Evolutionary conservation across 2,888 invertebrate species (phyloP).

Genomic region (Meghimatium bilineatum): DNA sequence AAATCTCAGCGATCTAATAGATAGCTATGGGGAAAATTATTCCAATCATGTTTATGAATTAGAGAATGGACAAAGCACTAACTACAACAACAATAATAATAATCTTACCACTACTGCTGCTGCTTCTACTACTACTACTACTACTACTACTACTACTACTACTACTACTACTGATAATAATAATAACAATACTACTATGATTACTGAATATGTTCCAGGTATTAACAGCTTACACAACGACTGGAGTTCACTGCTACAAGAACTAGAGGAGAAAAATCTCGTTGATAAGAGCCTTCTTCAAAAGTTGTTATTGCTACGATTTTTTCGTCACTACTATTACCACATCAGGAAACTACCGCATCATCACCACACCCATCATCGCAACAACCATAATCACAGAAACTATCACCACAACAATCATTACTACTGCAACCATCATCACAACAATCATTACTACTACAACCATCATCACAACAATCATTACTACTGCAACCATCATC

Average conservation of each 20-base stretch:
- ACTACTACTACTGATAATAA: neutral
- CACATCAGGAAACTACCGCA: neutral
- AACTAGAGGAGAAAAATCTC: conserved; percentile 21
- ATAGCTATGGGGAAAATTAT: too few species aligned
- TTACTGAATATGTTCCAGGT: neutral
- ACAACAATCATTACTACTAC: neutral
- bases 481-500: neutral
- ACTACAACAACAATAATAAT: too few species aligned
- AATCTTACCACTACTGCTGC: too few species aligned
- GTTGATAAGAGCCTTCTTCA: neutral
- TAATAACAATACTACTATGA: neutral
- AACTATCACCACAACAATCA: neutral
- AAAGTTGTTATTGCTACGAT: neutral
- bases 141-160: neutral
- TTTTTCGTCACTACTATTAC: neutral
- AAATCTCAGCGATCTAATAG: too few species aligned
- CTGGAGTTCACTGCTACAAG: conserved; percentile 14
- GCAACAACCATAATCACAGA: neutral
- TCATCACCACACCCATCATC: neutral
- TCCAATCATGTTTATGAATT: too few species aligned
- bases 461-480: neutral
- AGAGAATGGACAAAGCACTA: too few species aligned
- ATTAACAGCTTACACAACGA: conserved; percentile 15
- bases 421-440: too few species aligned
- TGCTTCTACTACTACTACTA: neutral